Conservation (phyloP, 2,888 invertebrate genomes). For the Silvanus unidentatus region DNA sequence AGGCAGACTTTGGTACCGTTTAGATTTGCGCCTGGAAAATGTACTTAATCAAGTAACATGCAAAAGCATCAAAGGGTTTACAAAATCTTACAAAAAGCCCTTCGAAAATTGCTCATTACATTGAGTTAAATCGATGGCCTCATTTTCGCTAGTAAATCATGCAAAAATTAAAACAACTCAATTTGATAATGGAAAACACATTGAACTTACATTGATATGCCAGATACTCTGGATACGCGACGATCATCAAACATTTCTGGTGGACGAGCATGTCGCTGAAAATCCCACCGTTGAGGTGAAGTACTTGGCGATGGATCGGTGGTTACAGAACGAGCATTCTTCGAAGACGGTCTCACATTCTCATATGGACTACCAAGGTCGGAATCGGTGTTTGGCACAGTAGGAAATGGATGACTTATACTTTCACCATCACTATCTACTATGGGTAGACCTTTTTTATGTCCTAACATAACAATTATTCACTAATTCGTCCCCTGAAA, state of each 20-base stretch:
- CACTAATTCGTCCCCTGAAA: not conserved
- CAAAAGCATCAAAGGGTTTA: slow-evolving; percentile 8
- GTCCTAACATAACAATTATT: slow-evolving; percentile 22
- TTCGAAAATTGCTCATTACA: slow-evolving; percentile 1
- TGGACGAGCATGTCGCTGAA: slow-evolving; percentile 46
- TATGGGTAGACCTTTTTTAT: slow-evolving; percentile 35
- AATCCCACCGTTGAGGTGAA: slow-evolving; percentile 53
- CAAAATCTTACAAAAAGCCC: not conserved
- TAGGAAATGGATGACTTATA: slow-evolving; percentile 55
- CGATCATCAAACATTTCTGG: slow-evolving; percentile 49
- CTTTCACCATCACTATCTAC: slow-evolving; percentile 45
- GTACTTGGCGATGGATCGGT: slow-evolving; percentile 52
- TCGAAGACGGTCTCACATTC: slow-evolving; percentile 52
- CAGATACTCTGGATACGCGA: slow-evolving; percentile 54
- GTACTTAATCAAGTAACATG: slow-evolving; percentile 22
- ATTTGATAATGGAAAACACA: slow-evolving; percentile 6
- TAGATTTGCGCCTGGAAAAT: slow-evolving; percentile 39
- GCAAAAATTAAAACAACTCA: slow-evolving; percentile 1
- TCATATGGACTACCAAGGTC: slow-evolving; percentile 60
- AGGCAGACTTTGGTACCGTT: slow-evolving; percentile 42
- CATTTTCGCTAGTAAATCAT: slow-evolving; percentile 4
- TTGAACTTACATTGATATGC: slow-evolving; percentile 53
- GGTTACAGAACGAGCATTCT: slow-evolving; percentile 40
- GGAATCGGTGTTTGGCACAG: slow-evolving; percentile 58
- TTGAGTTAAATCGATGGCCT: not conserved